These are phyloP conservation scores for Drosophila rhopaloa DNA, from an alignment of 1,140 invertebrate species.

Conservation along the genomic window DNA sequence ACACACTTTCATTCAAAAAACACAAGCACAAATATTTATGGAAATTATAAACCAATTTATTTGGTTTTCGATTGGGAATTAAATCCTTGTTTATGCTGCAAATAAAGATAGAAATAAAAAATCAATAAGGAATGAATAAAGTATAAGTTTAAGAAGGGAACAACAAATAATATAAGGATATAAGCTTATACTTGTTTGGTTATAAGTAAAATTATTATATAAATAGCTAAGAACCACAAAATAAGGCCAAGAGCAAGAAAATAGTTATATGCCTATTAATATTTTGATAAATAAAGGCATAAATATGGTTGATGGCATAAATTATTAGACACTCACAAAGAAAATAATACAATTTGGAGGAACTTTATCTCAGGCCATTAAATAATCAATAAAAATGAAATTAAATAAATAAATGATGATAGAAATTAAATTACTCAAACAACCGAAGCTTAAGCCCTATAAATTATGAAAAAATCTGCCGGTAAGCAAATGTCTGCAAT, in stretches of 20 bases:
- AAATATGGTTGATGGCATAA: too few species aligned
- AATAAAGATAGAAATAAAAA: slow-evolving; percentile 22
- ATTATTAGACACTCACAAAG: too few species aligned
- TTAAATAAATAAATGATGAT: too few species aligned
- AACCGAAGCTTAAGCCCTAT: background rate
- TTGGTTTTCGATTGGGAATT: slow-evolving; percentile 26
- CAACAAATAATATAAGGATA: background rate
- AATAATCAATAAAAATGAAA: background rate
- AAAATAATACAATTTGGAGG: background rate
- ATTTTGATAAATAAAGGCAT: too few species aligned
- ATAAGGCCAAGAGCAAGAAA: too few species aligned
- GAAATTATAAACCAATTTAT: slow-evolving; percentile 21
- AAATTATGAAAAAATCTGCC: slow-evolving; percentile 29
- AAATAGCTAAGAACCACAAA: too few species aligned
- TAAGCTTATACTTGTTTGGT: too few species aligned
- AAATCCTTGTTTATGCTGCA: slow-evolving; percentile 50
- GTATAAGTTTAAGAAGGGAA: too few species aligned
- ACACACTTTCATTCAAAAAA: slow-evolving; percentile 20
- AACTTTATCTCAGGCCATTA: background rate
- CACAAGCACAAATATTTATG: slow-evolving; percentile 43
- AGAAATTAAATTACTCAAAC: background rate
- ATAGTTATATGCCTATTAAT: too few species aligned
- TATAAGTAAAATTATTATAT: too few species aligned
- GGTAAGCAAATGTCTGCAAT: slow-evolving; percentile 33
- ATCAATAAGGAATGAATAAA: background rate